Base-by-base conservation (phyloP, 1,140 invertebrate genomes). In the Eumaeus atala region DNA sequence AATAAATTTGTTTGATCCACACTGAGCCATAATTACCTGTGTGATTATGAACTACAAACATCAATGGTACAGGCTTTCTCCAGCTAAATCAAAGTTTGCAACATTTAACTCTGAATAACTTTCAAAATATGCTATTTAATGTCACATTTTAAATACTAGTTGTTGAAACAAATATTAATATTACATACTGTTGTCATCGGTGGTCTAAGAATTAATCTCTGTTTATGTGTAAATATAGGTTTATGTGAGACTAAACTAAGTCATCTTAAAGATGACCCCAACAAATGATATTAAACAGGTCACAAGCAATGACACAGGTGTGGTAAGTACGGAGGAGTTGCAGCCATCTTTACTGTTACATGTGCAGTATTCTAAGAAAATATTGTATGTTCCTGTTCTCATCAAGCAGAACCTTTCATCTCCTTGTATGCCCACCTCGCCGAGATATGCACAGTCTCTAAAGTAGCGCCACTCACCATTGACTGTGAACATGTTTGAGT, bases 321-420 rank as follows among this genome's bases (percentile, higher is more conserved):
- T 66, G 36, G 74, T 67, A n/a, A 74, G 51, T 10, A 65, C 61
- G 11, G 79, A 84, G 5, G 79, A 57, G 82, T 97, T 97, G 71
- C 96, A 97, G 5, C 95, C 95, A 86, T 97, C 95, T 88, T 97
- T 97, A 70, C 93, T 95, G 65, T 95, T 95, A 70, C 96, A 98
- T 0, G 95, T 96, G 77, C 96, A 98, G 70, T 95, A 96, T 86
- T 97, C 96, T 87, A 96, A 93, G 77, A 97, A 97, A 62, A 97
- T 96, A 77, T 97, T 96, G 77, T 96, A 96, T 1, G 95, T 96
- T 40, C 96, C 96, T 9, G 95, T 95, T 67, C 95, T 89, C 92
- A 97, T 95, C 10, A 96, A 85, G 66, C 96, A 97, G 77, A 95
- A 97, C 50, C 96, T 89, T 84, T 97, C 96, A 75, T 97, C 96